Evolutionary conservation across 1,140 invertebrate genomes (phyloP), one percentile per base, ranked within the genome.

Genomic region (Papilio machaon): DNA sequence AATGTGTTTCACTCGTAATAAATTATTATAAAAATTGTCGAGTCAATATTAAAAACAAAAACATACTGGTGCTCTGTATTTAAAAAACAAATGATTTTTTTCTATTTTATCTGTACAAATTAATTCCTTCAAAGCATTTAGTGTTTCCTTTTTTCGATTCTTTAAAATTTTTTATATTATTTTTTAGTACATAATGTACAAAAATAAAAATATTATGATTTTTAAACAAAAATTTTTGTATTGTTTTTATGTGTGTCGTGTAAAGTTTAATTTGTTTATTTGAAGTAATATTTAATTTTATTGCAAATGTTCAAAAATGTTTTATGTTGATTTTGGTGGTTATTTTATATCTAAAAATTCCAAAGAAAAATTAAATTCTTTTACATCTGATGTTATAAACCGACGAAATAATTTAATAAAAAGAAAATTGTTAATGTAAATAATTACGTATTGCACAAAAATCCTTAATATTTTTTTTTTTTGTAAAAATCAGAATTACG

Each of bases 91-190:
- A 43, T 43, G 7, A 49, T 58, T 58, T 75, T 80, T 67, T 75
- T 75, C 38, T 58, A n/a, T 60, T 2, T 35, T 43, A 23, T 77
- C 49, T 60, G 52, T 78, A 78, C 76, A 78, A 78, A 58, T 78
- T 84, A 88, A 88, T 90, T 90, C 89, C 89, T 79, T 83, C 58
- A 85, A 88, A 88, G 89, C 89, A 90, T 90, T 90, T 90, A 90
- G 54, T 46, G 30, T 78, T 30, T 30, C 23, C 23, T 30, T 43
- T 77, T 77, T 78, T 77, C 15, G 47, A 78, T 60, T 78, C 83
- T 81, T 80, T 84, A 83, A 82, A 81, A 58, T 49, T 79, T 80
- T 84, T 78, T 81, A 43, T 52, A 75, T 76, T 76, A 47, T 73
- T 77, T n/a, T n/a, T n/a, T n/a, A n/a, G n/a, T n/a, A n/a, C n/a